These are phyloP conservation scores for Branchellion lobata DNA, from an alignment of 2,888 invertebrate species.

Conservation along the genomic window DNA sequence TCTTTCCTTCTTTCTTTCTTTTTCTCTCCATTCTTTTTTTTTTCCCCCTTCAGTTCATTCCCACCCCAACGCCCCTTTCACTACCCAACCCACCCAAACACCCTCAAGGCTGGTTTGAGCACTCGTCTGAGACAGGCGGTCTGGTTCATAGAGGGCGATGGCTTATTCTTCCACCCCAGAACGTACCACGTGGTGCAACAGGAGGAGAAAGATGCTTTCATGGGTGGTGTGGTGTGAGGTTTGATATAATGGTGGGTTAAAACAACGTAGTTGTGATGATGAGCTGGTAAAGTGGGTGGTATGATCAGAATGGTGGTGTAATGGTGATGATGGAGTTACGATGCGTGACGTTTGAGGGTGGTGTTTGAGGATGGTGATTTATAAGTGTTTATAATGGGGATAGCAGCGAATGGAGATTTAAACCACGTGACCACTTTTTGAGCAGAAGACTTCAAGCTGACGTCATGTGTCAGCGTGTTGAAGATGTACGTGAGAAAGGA, in stretches of 20 bases:
- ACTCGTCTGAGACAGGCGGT: neutral
- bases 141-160: neutral
- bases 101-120: neutral
- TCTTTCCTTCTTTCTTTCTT: neutral
- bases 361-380: too few relatives aligned
- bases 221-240: neutral
- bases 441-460: slow-evolving; percentile 43
- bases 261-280: too few relatives aligned
- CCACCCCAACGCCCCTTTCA: neutral
- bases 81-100: too few relatives aligned
- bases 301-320: too few relatives aligned
- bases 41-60: neutral
- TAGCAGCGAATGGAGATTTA: too few relatives aligned
- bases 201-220: neutral
- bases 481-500: slow-evolving; percentile 31
- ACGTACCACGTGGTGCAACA: neutral
- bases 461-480: slow-evolving; percentile 32
- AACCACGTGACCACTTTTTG: too few relatives aligned
- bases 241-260: too few relatives aligned
- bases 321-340: too few relatives aligned
- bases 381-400: too few relatives aligned
- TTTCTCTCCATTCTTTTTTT: neutral
- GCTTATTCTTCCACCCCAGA: neutral
- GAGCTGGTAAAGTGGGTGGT: too few relatives aligned
- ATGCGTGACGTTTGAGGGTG: too few relatives aligned